Percentiles rank a stretch among this genome's conserved stretches.
Evolutionary conservation across 2,888 invertebrate species (phyloP).

Genomic region (Nemotelus nigrinus): DNA sequence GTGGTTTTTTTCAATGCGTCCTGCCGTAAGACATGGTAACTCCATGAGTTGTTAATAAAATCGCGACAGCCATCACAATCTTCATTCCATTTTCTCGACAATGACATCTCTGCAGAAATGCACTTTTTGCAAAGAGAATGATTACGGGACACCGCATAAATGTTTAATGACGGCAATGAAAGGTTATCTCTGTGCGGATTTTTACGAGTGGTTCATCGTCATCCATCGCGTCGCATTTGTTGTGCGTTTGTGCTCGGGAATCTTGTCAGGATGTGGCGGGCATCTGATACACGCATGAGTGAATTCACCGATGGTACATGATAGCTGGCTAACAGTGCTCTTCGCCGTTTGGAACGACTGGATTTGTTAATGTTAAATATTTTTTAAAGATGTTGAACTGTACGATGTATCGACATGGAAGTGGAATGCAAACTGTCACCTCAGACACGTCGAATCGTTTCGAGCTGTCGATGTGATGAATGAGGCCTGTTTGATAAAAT

Average conservation of each 20-base stretch:
- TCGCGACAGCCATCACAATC: neutral
- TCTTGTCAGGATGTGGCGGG: conserved; percentile 28
- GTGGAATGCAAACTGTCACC: neutral
- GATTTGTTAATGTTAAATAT: conserved; percentile 17
- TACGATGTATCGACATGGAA: conserved; percentile 17
- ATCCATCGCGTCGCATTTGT: neutral
- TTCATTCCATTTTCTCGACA: conserved; percentile 4
- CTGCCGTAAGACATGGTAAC: too few relatives aligned
- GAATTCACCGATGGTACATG: conserved; percentile 1
- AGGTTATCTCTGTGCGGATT: conserved; percentile 37
- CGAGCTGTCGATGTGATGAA: too few relatives aligned
- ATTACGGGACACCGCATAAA: conserved; percentile 33
- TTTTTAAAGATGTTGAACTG: conserved; percentile 27
- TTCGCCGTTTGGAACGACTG: neutral
- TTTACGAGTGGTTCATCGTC: conserved; percentile 14
- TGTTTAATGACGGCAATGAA: conserved; percentile 34
- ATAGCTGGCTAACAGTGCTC: neutral
- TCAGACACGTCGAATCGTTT: too few relatives aligned
- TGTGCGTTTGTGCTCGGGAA: neutral
- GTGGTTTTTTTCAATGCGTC: too few relatives aligned
- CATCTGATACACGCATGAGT: conserved; percentile 35
- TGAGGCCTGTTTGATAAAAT: too few relatives aligned
- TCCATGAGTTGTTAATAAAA: neutral
- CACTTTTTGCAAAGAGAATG: conserved; percentile 19
- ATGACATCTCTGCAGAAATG: conserved; percentile 27